Percentiles rank a stretch among this genome's conserved stretches.
phyloP scores from a whole-genome alignment of 1,140 invertebrate species.

The Ganaspis sp. region DNA sequence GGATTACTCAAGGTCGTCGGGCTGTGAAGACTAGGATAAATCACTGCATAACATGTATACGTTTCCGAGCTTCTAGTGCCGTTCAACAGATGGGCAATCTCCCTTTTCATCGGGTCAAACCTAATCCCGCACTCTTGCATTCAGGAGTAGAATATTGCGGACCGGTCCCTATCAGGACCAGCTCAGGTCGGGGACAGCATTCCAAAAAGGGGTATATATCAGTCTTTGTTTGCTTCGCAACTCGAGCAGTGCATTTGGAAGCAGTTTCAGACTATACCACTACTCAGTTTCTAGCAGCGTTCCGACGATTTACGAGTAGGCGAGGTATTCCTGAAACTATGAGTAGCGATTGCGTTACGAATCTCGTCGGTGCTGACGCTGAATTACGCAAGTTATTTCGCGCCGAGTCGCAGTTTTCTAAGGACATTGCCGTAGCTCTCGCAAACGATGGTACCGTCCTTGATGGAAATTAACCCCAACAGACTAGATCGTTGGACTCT shows the following conservation, averaged over 20 bases:
- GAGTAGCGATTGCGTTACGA: too few species aligned
- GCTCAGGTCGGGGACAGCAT: neutral
- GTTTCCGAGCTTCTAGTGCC: too few species aligned
- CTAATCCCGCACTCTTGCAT: neutral
- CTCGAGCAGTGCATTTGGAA: neutral
- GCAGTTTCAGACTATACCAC: neutral
- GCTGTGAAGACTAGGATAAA: neutral
- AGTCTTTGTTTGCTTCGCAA: conserved; percentile 4
- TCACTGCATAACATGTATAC: neutral
- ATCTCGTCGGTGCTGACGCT: too few species aligned
- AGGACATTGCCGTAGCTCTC: neutral
- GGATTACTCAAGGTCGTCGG: neutral
- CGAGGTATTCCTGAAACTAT: too few species aligned
- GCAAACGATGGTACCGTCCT: too few species aligned
- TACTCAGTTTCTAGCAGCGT: conserved; percentile 31
- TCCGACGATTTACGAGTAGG: neutral
- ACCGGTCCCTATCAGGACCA: neutral
- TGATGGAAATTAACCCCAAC: neutral
- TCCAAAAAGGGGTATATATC: conserved; percentile 1
- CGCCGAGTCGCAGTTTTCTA: neutral
- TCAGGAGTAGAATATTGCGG: conserved; percentile 27
- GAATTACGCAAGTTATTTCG: too few species aligned
- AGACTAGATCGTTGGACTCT: conserved; percentile 17
- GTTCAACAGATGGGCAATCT: conserved; percentile 7
- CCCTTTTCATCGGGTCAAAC: neutral